phyloP scores from a whole-genome alignment of 2,797 vertebrate genomes.

The Syncerus caffer region DNA sequence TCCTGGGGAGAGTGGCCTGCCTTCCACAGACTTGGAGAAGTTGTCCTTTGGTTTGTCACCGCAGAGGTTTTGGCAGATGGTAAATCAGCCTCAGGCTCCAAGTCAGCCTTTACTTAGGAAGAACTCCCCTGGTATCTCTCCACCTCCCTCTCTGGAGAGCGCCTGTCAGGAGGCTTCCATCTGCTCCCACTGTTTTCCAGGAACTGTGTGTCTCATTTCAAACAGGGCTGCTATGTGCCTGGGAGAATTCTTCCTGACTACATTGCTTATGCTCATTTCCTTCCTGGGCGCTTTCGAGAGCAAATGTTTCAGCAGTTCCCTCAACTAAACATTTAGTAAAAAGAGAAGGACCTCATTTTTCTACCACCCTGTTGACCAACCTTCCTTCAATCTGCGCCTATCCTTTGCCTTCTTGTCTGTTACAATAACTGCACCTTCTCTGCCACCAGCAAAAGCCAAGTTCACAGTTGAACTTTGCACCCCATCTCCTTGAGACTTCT shows the following conservation, averaged over 20 bases:
- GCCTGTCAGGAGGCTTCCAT: conserved; percentile 30
- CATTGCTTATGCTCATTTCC: conserved; percentile 50
- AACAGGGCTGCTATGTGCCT: conserved; percentile 26
- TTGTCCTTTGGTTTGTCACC: conserved; percentile 4
- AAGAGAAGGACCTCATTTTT: background rate
- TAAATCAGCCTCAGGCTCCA: background rate
- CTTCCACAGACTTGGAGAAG: background rate
- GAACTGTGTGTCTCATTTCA: conserved; percentile 42
- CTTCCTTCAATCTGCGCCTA: background rate
- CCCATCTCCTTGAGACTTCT: background rate
- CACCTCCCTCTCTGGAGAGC: conserved; percentile 8
- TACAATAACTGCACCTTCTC: background rate
- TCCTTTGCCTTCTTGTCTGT: background rate
- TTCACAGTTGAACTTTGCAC: background rate
- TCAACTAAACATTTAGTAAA: conserved; percentile 24
- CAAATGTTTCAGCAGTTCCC: conserved; percentile 29
- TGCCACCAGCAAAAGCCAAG: background rate
- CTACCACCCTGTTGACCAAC: background rate
- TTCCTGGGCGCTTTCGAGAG: background rate
- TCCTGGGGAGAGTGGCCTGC: background rate
- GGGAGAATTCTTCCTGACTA: conserved; percentile 32
- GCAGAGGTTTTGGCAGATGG: conserved; percentile 45
- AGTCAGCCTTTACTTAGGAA: conserved; percentile 53
- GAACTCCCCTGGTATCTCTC: background rate
- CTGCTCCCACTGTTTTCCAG: conserved; percentile 55